These are phyloP conservation scores for Stichopus horrens DNA, from an alignment of 53 echinoderm and acorn worm species.

Conservation along the genomic window DNA sequence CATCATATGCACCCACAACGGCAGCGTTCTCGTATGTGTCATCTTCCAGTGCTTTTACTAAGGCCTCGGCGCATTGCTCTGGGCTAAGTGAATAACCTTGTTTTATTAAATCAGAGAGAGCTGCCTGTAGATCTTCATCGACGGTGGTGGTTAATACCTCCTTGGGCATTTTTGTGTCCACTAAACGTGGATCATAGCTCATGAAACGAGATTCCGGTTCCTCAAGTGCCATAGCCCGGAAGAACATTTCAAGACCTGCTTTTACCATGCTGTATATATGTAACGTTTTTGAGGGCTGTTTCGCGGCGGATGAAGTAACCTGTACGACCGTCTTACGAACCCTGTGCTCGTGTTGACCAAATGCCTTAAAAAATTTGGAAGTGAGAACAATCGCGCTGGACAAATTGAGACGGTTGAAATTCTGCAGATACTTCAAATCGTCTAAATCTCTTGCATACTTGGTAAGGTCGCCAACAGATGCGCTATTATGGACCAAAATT, in stretches of 20 bases:
- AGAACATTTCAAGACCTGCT: not conserved
- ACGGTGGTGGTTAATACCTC: not conserved
- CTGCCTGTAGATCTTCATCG: too few relatives aligned
- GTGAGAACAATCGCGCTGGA: too few relatives aligned
- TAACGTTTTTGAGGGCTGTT: not conserved
- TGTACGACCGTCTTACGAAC: not conserved
- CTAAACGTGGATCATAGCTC: not conserved
- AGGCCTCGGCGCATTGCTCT: not conserved
- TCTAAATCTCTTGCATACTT: conserved; percentile 11
- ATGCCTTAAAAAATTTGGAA: not conserved
- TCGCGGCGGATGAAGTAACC: not conserved
- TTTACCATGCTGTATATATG: not conserved
- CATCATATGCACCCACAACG: too few relatives aligned
- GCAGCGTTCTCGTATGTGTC: too few relatives aligned
- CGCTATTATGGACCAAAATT: conserved; percentile 63
- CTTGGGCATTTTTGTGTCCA: not conserved
- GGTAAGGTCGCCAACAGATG: conserved; percentile 46
- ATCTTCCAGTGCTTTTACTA: not conserved
- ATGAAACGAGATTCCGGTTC: not conserved
- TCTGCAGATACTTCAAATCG: not conserved
- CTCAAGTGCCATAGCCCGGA: not conserved
- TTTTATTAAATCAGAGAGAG: too few relatives aligned
- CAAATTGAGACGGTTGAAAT: not conserved
- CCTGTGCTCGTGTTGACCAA: not conserved
- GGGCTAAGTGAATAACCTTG: not conserved